Base-by-base conservation (phyloP, 2,797 vertebrate species). In the Thunnus albacares region DNA sequence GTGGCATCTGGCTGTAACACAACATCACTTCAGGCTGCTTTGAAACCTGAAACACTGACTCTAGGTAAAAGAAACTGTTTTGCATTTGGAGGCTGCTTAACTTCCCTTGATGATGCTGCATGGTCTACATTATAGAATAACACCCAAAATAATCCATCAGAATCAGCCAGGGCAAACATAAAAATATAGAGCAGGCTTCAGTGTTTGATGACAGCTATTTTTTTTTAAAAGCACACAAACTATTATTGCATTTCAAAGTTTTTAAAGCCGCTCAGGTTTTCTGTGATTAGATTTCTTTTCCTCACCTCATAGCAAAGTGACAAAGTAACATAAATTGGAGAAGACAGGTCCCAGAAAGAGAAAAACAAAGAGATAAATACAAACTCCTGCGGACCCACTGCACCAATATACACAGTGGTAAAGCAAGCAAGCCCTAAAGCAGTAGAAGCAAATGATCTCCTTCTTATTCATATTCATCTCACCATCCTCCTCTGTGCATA, bases 331-430 rank as follows among this genome's bases (percentile, higher is more conserved):
- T 68, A 73, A 75, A 92, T 76, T 58, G 61, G 18, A 87, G 33
- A 57, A 83, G 72, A 81, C 82, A 49, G 24, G 52, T 56, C 62
- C n/a, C 57, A 63, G 64, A 51, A 67, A 73, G 43, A 61, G 68
- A 75, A 87, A 85, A 88, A 86, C 88, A 87, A 86, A 86, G 60
- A 73, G 52, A 82, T 77, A 76, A 85, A 89, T 72, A 77, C 61
- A 28, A 65, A 72, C 61, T 69, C 58, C 58, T 18, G 18, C 30
- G 52, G 82, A 66, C 33, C 38, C 58, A 41, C 59, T 67, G 65
- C 71, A 73, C 20, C 61, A 53, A 64, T 74, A 72, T 20, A 70
- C n/a, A 69, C 41, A n/a, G 66, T 2, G 3, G 51, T 69, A 65
- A 87, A 80, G 55, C 58, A 35, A 75, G 35, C 5, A 18, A 47